Conservation (phyloP, 2,113 vertebrate species). For the Pseudopipra pipra region DNA sequence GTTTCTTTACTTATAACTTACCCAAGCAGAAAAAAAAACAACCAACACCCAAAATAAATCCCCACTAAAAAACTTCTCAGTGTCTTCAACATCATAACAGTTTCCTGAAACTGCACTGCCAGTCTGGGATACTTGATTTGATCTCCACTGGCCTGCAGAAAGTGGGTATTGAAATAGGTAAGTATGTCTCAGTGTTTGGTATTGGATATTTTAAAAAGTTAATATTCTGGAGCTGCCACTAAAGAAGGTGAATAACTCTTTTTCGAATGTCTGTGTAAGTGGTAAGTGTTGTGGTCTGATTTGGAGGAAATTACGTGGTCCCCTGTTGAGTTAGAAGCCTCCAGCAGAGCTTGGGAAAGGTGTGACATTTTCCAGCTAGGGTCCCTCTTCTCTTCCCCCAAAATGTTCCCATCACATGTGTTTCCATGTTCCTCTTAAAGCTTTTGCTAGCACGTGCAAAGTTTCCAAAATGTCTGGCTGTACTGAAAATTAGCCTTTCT, state of each 20-base stretch:
- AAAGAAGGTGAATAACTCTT: background rate
- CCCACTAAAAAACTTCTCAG: background rate
- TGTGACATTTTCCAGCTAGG: background rate
- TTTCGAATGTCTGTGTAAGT: background rate
- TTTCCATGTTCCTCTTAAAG: background rate
- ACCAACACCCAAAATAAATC: background rate
- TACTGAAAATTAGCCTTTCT: background rate
- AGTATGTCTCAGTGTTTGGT: background rate
- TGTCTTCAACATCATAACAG: background rate
- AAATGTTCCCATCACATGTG: background rate
- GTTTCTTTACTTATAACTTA: background rate
- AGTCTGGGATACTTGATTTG: background rate
- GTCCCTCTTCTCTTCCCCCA: background rate
- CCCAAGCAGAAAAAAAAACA: background rate
- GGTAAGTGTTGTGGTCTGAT: background rate
- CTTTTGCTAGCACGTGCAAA: background rate
- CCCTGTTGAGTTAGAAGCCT: background rate
- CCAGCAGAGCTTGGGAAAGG: background rate
- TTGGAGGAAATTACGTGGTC: background rate
- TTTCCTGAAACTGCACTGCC: background rate
- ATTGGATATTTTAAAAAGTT: background rate
- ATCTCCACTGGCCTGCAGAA: accelerated
- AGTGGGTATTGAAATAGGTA: background rate
- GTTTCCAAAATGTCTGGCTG: background rate
- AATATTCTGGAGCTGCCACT: background rate